Evolutionary conservation across 2,888 invertebrate genomes (phyloP), one percentile per base, ranked within the genome.

Genomic region (Caenorhabditis parvicauda): DNA sequence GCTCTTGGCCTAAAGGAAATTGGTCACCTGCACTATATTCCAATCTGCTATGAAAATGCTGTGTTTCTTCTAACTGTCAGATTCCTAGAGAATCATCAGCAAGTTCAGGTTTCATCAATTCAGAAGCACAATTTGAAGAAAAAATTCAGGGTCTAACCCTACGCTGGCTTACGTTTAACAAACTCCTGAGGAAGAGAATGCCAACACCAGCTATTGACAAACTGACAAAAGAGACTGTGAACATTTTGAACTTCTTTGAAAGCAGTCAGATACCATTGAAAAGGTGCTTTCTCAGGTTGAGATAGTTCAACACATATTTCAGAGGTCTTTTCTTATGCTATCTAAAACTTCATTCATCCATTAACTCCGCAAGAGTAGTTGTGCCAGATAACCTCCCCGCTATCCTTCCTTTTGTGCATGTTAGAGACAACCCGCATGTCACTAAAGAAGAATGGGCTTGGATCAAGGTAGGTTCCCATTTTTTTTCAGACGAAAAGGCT

Each of bases 371-470:
- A 27, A 59, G 74, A 41, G 89, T 96, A 9, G 89, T 96, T 43
- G 94, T 94, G 24, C 91, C 93, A 0, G 87, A 90, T 51, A 89
- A 90, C 78, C 88, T 90, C 1, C 96, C 96, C 3, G 96, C 94
- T 82, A 90, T 94, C 71, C 87, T 96, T 68, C 96, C 96, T 0
- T 91, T 93, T 82, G 90, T 89, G 65, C 90, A 91, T 82, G 88
- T 96, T 35, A 85, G 96, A 60, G 91, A 92, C 72, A 95, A 95
- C 84, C 90, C 94, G 1, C 94, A 95, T 81, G 91, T 98, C 0
- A 86, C 45, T 84, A 91, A 91, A 25, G 95, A 95, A 81, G 96
- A 96, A 83, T 96, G 95, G 95, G 89, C 90, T 71, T 90, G 91
- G 82, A 67, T 72, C 2, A 69, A 67, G 58, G 71, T 69, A 39